These are phyloP conservation scores for Oligia strigilis DNA, from an alignment of 2,888 invertebrate genomes.

Conservation along the genomic window DNA sequence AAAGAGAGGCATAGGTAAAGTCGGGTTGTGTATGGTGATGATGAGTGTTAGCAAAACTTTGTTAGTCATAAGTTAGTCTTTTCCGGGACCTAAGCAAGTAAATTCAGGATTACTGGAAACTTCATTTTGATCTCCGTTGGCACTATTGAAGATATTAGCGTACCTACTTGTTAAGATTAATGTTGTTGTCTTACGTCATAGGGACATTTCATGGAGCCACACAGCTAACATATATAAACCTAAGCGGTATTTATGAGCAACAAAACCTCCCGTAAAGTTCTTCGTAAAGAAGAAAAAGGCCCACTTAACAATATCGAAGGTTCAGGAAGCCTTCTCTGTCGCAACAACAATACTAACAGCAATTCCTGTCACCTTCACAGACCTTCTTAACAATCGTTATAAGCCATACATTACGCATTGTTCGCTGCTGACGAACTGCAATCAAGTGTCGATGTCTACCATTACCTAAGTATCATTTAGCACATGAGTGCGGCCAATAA, in stretches of 20 bases:
- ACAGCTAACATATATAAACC: not conserved
- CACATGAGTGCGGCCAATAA: conserved; percentile 27
- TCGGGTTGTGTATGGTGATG: not conserved
- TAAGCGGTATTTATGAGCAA: not conserved
- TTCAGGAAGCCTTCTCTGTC: not conserved
- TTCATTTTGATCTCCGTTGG: not conserved
- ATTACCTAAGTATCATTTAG: conserved; percentile 25
- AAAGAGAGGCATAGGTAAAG: not conserved
- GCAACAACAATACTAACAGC: not conserved
- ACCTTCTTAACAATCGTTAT: not conserved
- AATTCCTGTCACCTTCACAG: not conserved
- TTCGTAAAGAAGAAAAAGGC: not conserved
- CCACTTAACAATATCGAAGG: no score
- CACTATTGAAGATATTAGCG: not conserved
- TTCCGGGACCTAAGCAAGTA: not conserved
- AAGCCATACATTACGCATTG: conserved; percentile 5
- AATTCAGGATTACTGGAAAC: not conserved
- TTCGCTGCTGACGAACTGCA: conserved; percentile 20
- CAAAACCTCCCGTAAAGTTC: not conserved
- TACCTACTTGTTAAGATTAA: not conserved
- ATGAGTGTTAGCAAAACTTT: not conserved
- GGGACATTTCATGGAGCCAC: not conserved
- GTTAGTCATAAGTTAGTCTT: not conserved
- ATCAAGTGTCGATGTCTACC: conserved; percentile 42
- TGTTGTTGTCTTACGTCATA: not conserved